Conservation (phyloP, 2,888 invertebrate genomes). For the Hemaris fuciformis region DNA sequence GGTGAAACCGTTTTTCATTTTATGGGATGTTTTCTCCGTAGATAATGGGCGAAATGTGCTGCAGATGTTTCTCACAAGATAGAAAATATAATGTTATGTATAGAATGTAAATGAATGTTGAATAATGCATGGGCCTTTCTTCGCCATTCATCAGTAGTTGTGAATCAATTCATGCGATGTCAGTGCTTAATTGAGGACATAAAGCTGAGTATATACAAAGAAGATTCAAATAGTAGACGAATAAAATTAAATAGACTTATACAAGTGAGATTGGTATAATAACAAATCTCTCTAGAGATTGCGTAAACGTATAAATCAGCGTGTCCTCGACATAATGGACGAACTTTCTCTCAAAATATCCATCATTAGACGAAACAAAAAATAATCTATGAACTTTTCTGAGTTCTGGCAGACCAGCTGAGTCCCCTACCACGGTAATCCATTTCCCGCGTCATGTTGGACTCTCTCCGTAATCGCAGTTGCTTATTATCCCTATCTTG, state of each 20-base stretch:
- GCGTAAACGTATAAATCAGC: not conserved
- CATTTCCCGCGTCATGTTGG: constrained; percentile 27
- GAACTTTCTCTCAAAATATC: constrained; percentile 6
- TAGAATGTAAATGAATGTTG: constrained; percentile 4
- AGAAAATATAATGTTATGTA: constrained; percentile 4
- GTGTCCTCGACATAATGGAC: constrained; percentile 1
- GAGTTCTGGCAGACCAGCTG: not conserved
- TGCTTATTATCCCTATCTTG: constrained; percentile 61
- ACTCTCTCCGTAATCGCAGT: constrained; percentile 65
- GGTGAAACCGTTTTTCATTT: constrained; percentile 76
- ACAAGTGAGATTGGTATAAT: not conserved
- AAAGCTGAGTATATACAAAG: not conserved
- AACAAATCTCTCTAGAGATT: not conserved
- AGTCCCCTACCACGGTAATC: constrained; percentile 21
- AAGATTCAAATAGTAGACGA: not conserved
- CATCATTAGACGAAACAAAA: constrained; percentile 3
- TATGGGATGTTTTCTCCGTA: constrained; percentile 66
- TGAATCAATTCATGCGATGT: not conserved
- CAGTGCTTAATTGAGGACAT: not conserved
- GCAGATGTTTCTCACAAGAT: constrained; percentile 42
- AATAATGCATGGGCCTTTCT: not conserved
- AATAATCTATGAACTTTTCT: not conserved
- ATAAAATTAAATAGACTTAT: not conserved
- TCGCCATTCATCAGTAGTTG: not conserved
- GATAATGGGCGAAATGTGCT: constrained; percentile 57